phyloP scores from a whole-genome alignment of 2,888 invertebrate genomes.

The Caenorhabditis wallacei region DNA sequence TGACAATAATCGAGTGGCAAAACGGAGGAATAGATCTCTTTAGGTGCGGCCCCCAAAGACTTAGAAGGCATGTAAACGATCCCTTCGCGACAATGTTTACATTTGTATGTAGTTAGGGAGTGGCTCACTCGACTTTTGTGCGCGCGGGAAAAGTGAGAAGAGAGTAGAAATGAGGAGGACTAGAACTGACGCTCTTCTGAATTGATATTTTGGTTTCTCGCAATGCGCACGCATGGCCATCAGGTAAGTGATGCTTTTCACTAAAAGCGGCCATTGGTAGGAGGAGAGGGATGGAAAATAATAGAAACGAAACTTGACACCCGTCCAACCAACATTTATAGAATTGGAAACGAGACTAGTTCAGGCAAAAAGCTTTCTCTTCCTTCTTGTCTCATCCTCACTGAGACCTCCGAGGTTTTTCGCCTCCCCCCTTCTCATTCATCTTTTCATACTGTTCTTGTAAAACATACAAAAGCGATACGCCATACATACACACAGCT shows the following conservation, averaged over 20 bases:
- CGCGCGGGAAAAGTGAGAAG: conserved; percentile 7
- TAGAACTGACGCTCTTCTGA: conserved; percentile 36
- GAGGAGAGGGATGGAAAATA: conserved; percentile 18
- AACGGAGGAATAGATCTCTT: conserved; percentile 41
- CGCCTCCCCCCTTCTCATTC: neutral
- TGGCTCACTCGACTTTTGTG: conserved; percentile 58
- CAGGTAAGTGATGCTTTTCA: conserved; percentile 62
- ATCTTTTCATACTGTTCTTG: conserved; percentile 49
- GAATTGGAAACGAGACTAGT: conserved; percentile 51
- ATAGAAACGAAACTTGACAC: conserved; percentile 61
- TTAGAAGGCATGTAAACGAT: conserved; percentile 64
- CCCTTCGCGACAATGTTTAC: conserved; percentile 48
- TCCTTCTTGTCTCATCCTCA: conserved; percentile 16
- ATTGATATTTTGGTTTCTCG: conserved; percentile 53
- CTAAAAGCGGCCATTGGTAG: conserved; percentile 24
- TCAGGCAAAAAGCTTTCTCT: conserved; percentile 40
- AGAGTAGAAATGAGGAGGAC: neutral
- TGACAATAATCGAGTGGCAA: conserved; percentile 28
- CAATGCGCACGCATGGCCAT: conserved; percentile 37
- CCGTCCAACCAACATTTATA: conserved; percentile 49
- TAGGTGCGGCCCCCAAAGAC: conserved; percentile 51
- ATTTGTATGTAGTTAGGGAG: conserved; percentile 64
- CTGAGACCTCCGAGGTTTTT: conserved; percentile 18
- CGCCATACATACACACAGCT: conserved; percentile 45
- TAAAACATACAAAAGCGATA: conserved; percentile 56